Evolutionary conservation across 2,888 invertebrate genomes (phyloP).

Genomic region (Hybos culiciformis): DNA sequence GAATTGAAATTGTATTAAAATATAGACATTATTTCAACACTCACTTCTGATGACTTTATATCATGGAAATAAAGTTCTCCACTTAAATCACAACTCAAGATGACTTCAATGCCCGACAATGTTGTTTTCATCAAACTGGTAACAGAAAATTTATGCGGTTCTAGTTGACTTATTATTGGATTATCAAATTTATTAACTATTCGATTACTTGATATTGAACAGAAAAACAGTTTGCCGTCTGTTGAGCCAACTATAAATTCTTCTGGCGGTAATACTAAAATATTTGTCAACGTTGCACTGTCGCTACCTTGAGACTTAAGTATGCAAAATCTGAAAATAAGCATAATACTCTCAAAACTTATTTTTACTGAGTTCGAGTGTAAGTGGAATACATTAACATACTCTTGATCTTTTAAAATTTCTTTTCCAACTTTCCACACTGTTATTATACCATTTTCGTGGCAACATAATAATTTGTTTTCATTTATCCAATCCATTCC

Average conservation of each 20-base stretch:
- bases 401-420: conserved; percentile 24
- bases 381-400: conserved; percentile 9
- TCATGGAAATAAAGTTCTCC: conserved; percentile 31
- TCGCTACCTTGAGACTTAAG: conserved; percentile 7
- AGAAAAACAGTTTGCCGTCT: conserved; percentile 29
- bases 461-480: conserved; percentile 25
- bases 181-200: conserved; percentile 16
- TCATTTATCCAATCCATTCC: conserved; percentile 28
- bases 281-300: conserved; percentile 15
- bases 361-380: no score
- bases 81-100: conserved; percentile 32
- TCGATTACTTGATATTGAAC: conserved; percentile 19
- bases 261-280: conserved; percentile 20
- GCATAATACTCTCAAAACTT: no score
- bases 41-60: conserved; percentile 22
- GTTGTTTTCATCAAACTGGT: conserved; percentile 21
- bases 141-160: conserved; percentile 28
- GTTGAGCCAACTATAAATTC: conserved; percentile 30
- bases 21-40: conserved; percentile 2
- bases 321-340: no score
- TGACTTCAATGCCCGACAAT: conserved; percentile 19
- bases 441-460: conserved; percentile 26
- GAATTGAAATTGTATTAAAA: neutral
- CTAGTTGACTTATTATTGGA: conserved; percentile 18
- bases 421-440: conserved; percentile 25